Conservation (phyloP, 2,113 vertebrate genomes). For the Phalacrocorax brasilianus region DNA sequence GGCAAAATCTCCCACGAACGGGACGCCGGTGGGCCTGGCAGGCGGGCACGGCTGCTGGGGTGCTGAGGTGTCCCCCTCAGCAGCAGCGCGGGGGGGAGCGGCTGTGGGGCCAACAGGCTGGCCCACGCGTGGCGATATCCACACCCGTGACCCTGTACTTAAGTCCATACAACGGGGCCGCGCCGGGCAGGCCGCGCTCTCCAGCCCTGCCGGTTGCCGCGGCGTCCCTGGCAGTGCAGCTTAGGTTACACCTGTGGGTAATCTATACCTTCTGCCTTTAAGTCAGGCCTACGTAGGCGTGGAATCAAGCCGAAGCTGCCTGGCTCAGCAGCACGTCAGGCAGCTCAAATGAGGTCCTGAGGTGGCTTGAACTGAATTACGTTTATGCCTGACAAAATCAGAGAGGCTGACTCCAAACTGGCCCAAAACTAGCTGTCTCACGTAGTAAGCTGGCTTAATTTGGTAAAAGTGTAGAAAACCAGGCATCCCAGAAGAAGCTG, state of each 20-base stretch:
- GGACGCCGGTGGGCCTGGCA: fast-evolving
- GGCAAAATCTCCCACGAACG: fast-evolving
- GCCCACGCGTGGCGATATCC: background rate
- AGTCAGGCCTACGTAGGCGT: fast-evolving
- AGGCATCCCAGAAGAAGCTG: background rate
- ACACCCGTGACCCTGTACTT: no score
- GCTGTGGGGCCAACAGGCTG: no score
- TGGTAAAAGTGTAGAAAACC: background rate
- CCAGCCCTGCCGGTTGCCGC: background rate
- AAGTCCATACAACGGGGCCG: fast-evolving
- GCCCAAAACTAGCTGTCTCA: fast-evolving
- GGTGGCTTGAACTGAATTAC: background rate
- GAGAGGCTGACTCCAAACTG: background rate
- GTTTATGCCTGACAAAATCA: background rate
- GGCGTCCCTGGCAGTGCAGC: background rate
- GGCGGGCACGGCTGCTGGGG: background rate
- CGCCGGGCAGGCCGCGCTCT: no score
- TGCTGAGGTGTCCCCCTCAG: background rate
- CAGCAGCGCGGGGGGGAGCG: background rate
- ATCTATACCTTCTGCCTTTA: background rate
- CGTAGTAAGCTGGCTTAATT: background rate
- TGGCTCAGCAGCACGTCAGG: fast-evolving
- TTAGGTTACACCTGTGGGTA: background rate
- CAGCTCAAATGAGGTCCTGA: background rate
- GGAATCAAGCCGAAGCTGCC: background rate